Evolutionary conservation across 2,888 invertebrate genomes (phyloP).

Genomic region (Drosophila fulvimacula): DNA sequence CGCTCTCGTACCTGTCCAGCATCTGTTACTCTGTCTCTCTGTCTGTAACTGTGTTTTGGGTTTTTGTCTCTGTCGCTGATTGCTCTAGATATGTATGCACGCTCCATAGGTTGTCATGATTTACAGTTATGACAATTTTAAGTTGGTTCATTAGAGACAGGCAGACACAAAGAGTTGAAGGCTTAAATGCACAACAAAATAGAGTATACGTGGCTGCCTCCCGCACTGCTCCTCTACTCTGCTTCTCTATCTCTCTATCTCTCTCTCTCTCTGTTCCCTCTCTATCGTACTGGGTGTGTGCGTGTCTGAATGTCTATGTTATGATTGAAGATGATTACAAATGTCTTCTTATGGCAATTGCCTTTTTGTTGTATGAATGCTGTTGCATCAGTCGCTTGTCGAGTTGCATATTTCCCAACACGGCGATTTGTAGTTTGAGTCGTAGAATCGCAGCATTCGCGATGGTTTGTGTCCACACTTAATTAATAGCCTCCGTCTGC

Average conservation of each 20-base stretch:
- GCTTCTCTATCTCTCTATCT: neutral
- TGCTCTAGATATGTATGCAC: constrained; percentile 70
- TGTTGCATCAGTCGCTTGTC: constrained; percentile 11
- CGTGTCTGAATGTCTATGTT: constrained; percentile 64
- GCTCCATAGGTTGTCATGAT: constrained; percentile 74
- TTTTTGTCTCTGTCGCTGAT: constrained; percentile 34
- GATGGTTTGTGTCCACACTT: constrained; percentile 58
- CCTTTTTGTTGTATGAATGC: constrained; percentile 21
- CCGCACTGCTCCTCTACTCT: neutral
- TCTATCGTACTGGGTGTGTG: constrained; percentile 33
- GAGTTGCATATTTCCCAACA: constrained; percentile 50
- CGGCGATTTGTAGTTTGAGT: constrained; percentile 48
- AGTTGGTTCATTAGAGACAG: constrained; percentile 77
- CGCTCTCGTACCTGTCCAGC: constrained; percentile 42
- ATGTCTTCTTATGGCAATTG: constrained; percentile 76
- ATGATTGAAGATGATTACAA: constrained; percentile 80
- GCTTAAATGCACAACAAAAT: constrained; percentile 43
- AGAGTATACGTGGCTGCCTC: constrained; percentile 23
- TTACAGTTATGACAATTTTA: constrained; percentile 81
- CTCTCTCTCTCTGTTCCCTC: neutral
- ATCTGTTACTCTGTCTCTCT: neutral
- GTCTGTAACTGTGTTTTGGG: neutral
- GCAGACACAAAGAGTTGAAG: constrained; percentile 25
- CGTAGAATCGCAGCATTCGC: constrained; percentile 12
- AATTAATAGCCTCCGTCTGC: constrained; percentile 78